phyloP scores from a whole-genome alignment of 2,797 vertebrate species.

The Neoniphon sammara region DNA sequence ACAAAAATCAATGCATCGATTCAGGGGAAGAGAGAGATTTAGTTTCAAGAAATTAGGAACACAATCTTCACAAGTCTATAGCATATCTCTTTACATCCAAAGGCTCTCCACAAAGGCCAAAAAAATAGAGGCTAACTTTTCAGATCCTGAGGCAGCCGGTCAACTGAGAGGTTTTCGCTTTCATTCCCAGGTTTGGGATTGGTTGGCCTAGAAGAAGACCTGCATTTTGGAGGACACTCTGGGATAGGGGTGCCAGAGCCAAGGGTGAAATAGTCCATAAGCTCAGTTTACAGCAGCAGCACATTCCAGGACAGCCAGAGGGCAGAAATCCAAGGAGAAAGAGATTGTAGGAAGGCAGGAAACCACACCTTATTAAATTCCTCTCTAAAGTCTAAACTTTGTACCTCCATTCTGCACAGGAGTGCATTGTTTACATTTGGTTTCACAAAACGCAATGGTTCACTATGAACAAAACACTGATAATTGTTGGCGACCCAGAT shows the following conservation, averaged over 20 bases:
- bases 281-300: slow-evolving; percentile 61
- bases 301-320: slow-evolving; percentile 54
- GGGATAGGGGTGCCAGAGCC: slow-evolving; percentile 38
- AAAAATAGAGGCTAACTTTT: slow-evolving; percentile 53
- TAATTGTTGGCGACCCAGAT: too few relatives aligned
- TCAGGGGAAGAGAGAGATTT: slow-evolving; percentile 44
- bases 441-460: background rate
- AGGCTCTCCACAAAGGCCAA: slow-evolving; percentile 35
- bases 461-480: background rate
- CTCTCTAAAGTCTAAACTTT: background rate
- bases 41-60: slow-evolving; percentile 60
- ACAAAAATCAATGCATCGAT: slow-evolving; percentile 47
- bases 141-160: slow-evolving; percentile 40
- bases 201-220: slow-evolving; percentile 38
- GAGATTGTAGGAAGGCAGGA: slow-evolving; percentile 12
- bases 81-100: slow-evolving; percentile 45
- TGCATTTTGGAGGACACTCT: slow-evolving; percentile 48
- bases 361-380: slow-evolving; percentile 29
- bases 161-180: slow-evolving; percentile 36
- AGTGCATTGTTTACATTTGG: background rate
- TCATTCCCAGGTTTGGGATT: slow-evolving; percentile 57
- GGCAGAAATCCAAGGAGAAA: slow-evolving; percentile 61
- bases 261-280: slow-evolving; percentile 48
- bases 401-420: slow-evolving; percentile 1
- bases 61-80: slow-evolving; percentile 29